These are phyloP conservation scores for Xenus cinereus DNA, from an alignment of 2,113 vertebrate species.

Conservation along the genomic window DNA sequence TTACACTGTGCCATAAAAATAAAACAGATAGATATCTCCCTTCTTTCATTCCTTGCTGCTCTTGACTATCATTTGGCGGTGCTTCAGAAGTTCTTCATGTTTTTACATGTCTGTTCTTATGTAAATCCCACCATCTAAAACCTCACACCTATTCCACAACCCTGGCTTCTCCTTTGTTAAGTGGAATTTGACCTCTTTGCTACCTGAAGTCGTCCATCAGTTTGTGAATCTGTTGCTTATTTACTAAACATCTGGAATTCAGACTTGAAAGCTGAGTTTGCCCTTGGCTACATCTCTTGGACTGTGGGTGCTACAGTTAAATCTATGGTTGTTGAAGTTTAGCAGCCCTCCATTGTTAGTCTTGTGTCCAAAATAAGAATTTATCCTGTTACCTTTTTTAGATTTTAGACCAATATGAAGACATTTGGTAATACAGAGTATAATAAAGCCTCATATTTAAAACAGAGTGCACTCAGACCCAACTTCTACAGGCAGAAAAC, in stretches of 20 bases:
- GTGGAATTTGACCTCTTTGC: background rate
- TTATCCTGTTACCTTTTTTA: background rate
- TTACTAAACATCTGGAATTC: background rate
- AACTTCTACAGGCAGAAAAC: background rate
- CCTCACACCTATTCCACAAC: background rate
- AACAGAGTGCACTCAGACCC: background rate
- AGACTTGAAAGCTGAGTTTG: background rate
- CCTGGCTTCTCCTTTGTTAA: background rate
- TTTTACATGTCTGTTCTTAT: background rate
- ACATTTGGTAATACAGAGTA: background rate
- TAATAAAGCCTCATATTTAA: background rate
- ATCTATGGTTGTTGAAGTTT: background rate
- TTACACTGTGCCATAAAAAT: background rate
- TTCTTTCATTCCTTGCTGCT: background rate
- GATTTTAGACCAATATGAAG: background rate
- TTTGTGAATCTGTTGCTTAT: background rate
- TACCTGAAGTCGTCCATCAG: background rate
- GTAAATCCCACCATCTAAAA: background rate
- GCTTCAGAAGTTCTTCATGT: background rate
- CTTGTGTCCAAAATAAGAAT: background rate
- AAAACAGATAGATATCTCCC: background rate
- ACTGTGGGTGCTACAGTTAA: background rate
- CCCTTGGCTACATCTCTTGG: background rate
- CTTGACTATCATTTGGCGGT: background rate
- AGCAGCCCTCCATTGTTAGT: background rate